phyloP scores from a whole-genome alignment of 2,113 vertebrate species.

The Suricata suricatta region DNA sequence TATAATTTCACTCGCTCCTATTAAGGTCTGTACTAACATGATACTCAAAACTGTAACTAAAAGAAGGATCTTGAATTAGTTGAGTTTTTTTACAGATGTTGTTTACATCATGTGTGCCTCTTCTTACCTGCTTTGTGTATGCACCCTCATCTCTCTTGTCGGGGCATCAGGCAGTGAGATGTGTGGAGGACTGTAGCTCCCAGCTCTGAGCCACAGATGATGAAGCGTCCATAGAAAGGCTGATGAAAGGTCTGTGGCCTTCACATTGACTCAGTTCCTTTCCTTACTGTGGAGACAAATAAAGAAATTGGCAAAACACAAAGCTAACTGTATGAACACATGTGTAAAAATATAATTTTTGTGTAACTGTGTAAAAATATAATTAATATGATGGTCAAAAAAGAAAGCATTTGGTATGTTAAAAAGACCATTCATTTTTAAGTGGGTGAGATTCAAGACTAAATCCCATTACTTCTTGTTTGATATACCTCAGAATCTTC shows the following conservation, averaged over 20 bases:
- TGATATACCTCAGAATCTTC: constrained; percentile 42
- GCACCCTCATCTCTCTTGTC: neutral
- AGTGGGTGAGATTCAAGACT: neutral
- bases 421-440: neutral
- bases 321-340: neutral
- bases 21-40: neutral
- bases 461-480: neutral
- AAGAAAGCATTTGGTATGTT: neutral
- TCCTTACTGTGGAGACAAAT: neutral
- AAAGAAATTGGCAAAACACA: neutral
- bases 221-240: neutral
- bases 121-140: neutral
- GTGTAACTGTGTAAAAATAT: neutral
- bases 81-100: neutral
- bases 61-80: neutral
- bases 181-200: neutral
- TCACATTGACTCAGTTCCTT: neutral
- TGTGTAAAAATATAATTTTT: neutral
- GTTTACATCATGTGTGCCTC: neutral
- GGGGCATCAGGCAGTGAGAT: neutral
- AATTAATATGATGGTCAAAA: constrained; percentile 14
- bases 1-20: neutral
- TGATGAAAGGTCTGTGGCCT: neutral
- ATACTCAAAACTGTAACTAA: neutral
- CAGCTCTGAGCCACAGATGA: neutral